Conservation (phyloP, 2,797 vertebrate genomes). For the Sebastes baramenuke region DNA sequence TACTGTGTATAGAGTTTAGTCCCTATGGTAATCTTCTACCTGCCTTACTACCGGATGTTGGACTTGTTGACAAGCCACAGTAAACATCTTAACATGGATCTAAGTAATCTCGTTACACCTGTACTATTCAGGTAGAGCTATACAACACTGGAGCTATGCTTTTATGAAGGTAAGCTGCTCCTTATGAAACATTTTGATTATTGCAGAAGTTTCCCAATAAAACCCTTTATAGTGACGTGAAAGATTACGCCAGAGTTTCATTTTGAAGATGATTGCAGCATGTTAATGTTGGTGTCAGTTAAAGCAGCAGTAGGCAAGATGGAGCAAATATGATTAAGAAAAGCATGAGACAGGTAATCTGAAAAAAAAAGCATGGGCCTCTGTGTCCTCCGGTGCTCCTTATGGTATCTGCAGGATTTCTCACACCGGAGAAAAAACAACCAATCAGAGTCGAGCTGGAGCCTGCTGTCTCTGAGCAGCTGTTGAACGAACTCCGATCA, state of each 20-base stretch:
- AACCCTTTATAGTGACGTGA: background rate
- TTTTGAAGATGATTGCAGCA: background rate
- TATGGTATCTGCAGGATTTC: no score
- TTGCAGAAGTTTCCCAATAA: background rate
- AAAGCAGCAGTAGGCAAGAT: no score
- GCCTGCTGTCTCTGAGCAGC: no score
- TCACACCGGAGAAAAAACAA: no score
- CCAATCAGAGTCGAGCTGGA: no score
- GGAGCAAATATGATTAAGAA: no score
- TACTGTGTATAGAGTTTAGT: background rate
- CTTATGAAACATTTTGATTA: background rate
- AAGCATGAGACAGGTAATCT: no score
- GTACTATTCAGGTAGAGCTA: background rate
- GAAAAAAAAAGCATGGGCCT: no score
- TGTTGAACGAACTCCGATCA: no score
- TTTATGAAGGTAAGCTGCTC: background rate
- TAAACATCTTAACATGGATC: background rate
- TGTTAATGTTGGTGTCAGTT: background rate
- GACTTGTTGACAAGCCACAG: background rate
- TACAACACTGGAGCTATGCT: background rate
- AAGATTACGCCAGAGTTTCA: background rate
- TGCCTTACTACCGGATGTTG: background rate
- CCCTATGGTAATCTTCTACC: background rate
- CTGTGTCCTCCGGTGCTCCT: no score
- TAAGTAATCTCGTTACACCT: background rate